phyloP scores from a whole-genome alignment of 2,888 invertebrate genomes.

The Dermolepida albohirtum region DNA sequence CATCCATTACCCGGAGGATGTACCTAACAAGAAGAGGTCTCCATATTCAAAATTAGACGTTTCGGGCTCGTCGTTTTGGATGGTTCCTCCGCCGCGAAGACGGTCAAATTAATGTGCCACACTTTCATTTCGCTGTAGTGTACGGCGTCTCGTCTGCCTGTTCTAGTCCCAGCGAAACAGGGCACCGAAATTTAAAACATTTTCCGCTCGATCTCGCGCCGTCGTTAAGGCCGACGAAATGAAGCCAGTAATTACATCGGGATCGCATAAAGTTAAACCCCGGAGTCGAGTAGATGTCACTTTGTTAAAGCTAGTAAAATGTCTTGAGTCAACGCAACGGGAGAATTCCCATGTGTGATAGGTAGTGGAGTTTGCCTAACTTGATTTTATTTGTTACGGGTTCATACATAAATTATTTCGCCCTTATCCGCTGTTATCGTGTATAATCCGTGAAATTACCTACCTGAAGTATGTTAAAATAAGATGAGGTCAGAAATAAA shows the following conservation, averaged over 20 bases:
- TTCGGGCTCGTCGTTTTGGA: conserved; percentile 50
- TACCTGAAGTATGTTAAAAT: too few relatives aligned
- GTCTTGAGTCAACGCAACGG: conserved; percentile 5
- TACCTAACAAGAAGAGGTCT: neutral
- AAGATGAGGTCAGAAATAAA: too few relatives aligned
- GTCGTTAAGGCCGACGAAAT: neutral
- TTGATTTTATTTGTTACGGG: too few relatives aligned
- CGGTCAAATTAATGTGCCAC: conserved; percentile 44
- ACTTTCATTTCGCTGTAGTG: conserved; percentile 34
- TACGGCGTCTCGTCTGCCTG: neutral
- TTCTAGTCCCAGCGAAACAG: neutral
- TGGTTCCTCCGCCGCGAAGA: conserved; percentile 52
- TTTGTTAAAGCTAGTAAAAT: conserved; percentile 17
- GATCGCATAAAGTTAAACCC: conserved; percentile 21
- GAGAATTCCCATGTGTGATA: neutral
- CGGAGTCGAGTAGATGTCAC: conserved; percentile 7
- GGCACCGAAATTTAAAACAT: conserved; percentile 27
- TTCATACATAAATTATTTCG: too few relatives aligned
- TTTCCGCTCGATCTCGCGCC: conserved; percentile 31
- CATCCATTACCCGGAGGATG: conserved; percentile 56
- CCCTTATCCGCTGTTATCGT: too few relatives aligned
- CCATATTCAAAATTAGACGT: conserved; percentile 58
- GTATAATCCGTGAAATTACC: too few relatives aligned
- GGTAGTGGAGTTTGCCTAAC: too few relatives aligned
- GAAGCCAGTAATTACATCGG: conserved; percentile 25